phyloP scores from a whole-genome alignment of 2,888 invertebrate genomes.

The Hypercompe scribonia region DNA sequence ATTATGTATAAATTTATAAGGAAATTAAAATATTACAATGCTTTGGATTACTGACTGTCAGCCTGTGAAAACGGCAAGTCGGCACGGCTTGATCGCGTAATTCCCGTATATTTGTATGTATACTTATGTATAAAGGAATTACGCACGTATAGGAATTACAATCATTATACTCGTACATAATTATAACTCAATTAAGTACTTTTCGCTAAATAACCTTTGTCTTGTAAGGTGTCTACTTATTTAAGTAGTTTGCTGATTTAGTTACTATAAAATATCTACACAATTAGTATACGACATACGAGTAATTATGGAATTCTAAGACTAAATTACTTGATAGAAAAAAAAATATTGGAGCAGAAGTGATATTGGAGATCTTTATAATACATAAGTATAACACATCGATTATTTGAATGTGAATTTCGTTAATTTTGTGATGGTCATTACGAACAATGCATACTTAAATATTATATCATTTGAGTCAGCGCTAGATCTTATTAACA shows the following conservation, averaged over 20 bases:
- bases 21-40: neutral
- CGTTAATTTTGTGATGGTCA: conserved; percentile 15
- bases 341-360: neutral
- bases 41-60: neutral
- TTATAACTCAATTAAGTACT: neutral
- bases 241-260: neutral
- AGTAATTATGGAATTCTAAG: neutral
- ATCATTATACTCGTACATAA: neutral
- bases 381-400: neutral
- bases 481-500: conserved; percentile 37
- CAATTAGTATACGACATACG: too few relatives aligned
- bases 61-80: neutral
- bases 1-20: neutral
- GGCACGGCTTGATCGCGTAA: neutral
- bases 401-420: neutral
- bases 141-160: neutral
- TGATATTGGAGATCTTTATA: neutral
- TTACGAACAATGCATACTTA: conserved; percentile 19
- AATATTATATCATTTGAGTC: conserved; percentile 40
- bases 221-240: neutral
- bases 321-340: neutral
- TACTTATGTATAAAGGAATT: too few relatives aligned
- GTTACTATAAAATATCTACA: neutral
- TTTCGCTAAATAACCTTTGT: neutral
- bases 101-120: neutral